Conservation (phyloP, 2,113 vertebrate species). For the Hippoglossus stenolepis region DNA sequence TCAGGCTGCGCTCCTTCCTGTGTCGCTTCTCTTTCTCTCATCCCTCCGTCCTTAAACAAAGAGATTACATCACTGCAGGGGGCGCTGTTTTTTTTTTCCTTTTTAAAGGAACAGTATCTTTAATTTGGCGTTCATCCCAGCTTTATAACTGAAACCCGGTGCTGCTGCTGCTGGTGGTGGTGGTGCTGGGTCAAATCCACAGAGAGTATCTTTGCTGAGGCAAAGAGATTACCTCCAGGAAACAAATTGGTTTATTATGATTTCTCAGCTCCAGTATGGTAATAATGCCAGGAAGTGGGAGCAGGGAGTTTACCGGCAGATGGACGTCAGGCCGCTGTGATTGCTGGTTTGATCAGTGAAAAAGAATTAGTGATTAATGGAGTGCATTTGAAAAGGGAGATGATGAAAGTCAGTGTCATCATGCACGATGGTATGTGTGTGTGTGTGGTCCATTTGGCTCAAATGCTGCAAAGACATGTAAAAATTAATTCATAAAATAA, state of each 20-base stretch:
- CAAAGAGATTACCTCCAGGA: constrained; percentile 60
- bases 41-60: constrained; percentile 46
- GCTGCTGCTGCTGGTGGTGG: constrained; percentile 2
- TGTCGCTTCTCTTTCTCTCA: constrained; percentile 19
- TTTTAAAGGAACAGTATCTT: constrained; percentile 36
- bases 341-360: constrained; percentile 16
- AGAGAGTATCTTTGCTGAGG: constrained; percentile 55
- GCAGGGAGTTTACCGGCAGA: constrained; percentile 20
- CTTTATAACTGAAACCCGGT: constrained; percentile 42
- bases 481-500: constrained; percentile 12
- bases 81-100: constrained; percentile 20
- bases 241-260: constrained; percentile 60
- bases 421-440: too few species aligned
- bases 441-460: background rate
- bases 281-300: constrained; percentile 15
- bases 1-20: constrained; percentile 5
- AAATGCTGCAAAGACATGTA: background rate
- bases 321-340: constrained; percentile 7
- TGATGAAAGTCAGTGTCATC: background rate
- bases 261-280: constrained; percentile 53
- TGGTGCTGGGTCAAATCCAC: constrained; percentile 44
- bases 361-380: constrained; percentile 10
- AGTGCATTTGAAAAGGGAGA: constrained; percentile 4
- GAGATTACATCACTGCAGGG: constrained; percentile 40
- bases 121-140: constrained; percentile 35